These are phyloP conservation scores for Gobionotothen gibberifrons DNA, from an alignment of 2,797 vertebrate species.

Conservation along the genomic window DNA sequence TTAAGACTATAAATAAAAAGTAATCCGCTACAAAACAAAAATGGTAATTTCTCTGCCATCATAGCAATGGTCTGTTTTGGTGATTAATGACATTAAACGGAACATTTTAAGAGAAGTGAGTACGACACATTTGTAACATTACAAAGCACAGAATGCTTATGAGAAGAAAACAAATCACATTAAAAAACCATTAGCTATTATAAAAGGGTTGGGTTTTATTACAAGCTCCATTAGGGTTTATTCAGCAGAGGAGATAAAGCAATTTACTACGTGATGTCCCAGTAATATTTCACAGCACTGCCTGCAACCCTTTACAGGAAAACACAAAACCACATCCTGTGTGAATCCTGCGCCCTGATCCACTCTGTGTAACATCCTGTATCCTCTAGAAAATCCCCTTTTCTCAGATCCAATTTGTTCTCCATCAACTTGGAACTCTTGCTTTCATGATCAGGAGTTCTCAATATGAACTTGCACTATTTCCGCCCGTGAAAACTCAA, in stretches of 20 bases:
- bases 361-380: background rate
- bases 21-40: conserved; percentile 12
- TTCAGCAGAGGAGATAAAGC: conserved; percentile 48
- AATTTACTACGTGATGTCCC: conserved; percentile 47
- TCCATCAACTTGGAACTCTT: background rate
- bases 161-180: conserved; percentile 27
- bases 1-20: background rate
- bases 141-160: conserved; percentile 28
- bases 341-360: conserved; percentile 16
- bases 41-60: conserved; percentile 3
- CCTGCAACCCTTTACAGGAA: conserved; percentile 30
- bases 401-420: background rate
- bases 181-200: conserved; percentile 56
- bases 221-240: conserved; percentile 52
- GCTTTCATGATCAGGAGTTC: background rate
- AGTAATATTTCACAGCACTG: conserved; percentile 30
- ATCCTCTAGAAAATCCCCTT: conserved; percentile 9
- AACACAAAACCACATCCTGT: conserved; percentile 33
- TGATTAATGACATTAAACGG: conserved; percentile 20
- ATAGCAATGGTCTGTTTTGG: background rate
- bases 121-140: conserved; percentile 31
- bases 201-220: conserved; percentile 49
- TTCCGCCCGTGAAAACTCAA: background rate
- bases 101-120: conserved; percentile 31
- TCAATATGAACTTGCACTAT: background rate